These are phyloP conservation scores for Molanna angustata DNA, from an alignment of 2,888 invertebrate genomes.

Conservation along the genomic window DNA sequence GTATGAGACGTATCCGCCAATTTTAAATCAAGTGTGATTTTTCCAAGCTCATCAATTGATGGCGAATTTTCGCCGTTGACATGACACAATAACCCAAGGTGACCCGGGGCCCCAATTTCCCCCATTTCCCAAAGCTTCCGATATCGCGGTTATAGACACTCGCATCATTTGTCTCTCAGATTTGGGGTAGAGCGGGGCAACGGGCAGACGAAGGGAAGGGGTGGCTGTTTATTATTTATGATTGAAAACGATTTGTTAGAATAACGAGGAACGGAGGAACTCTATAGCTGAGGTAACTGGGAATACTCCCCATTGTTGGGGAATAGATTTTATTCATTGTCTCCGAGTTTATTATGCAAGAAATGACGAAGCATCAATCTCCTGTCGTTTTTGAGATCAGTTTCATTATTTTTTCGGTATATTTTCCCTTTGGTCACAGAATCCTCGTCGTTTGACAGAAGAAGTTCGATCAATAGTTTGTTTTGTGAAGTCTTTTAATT, in stretches of 20 bases:
- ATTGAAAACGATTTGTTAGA: conserved; percentile 23
- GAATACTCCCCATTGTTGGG: conserved; percentile 9
- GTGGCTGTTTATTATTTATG: conserved; percentile 21
- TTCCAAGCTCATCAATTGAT: too few relatives aligned
- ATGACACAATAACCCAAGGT: conserved; percentile 5
- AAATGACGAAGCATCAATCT: conserved; percentile 19
- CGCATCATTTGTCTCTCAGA: conserved; percentile 16
- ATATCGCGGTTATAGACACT: not conserved
- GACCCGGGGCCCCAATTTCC: conserved; percentile 6
- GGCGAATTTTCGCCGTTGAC: conserved; percentile 4
- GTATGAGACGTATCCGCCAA: too few relatives aligned
- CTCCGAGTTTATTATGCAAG: conserved; percentile 21
- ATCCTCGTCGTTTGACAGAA: too few relatives aligned
- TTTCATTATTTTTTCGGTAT: not conserved
- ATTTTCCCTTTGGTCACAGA: too few relatives aligned
- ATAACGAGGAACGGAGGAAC: conserved; percentile 3
- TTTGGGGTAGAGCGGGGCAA: conserved; percentile 2
- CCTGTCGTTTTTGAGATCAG: conserved; percentile 6
- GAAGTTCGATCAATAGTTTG: too few relatives aligned
- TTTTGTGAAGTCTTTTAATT: too few relatives aligned
- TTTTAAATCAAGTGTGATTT: too few relatives aligned
- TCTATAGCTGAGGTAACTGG: conserved; percentile 5
- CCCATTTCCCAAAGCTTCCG: not conserved
- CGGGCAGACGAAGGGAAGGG: conserved; percentile 1
- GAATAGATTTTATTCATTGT: conserved; percentile 18